phyloP scores from a whole-genome alignment of 2,797 vertebrate genomes.

The Sebastes nivosus region DNA sequence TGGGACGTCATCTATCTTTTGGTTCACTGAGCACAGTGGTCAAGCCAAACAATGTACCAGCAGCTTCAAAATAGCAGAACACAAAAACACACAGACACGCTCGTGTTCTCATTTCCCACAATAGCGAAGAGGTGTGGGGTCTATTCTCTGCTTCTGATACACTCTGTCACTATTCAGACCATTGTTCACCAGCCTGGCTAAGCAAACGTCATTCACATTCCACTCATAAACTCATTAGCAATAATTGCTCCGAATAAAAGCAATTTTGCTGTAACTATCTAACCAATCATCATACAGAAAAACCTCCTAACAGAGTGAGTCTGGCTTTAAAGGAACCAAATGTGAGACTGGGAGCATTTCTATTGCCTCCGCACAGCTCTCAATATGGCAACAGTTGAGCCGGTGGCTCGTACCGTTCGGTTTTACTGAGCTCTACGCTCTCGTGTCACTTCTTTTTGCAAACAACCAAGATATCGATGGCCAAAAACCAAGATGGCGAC shows the following conservation, averaged over 20 bases:
- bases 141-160: not conserved
- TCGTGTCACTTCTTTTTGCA: too few species aligned
- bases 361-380: too few species aligned
- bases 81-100: constrained; percentile 14
- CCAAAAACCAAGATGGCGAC: too few species aligned
- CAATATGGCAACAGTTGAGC: too few species aligned
- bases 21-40: constrained; percentile 45
- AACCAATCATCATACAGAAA: not conserved
- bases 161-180: not conserved
- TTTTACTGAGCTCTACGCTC: too few species aligned
- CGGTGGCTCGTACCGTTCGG: too few species aligned
- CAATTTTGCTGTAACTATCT: not conserved
- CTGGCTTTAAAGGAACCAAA: not conserved
- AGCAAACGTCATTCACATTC: not conserved
- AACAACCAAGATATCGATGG: too few species aligned
- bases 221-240: not conserved
- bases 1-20: constrained; percentile 24
- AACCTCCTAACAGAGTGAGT: not conserved
- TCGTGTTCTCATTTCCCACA: constrained; percentile 31
- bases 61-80: constrained; percentile 30
- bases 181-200: not conserved
- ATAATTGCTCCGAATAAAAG: not conserved
- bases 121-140: not conserved
- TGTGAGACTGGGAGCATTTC: rapidly evolving
- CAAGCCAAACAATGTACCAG: constrained; percentile 19